Base-by-base conservation (phyloP, 2,888 invertebrate genomes). In the Eurytoma californica region DNA sequence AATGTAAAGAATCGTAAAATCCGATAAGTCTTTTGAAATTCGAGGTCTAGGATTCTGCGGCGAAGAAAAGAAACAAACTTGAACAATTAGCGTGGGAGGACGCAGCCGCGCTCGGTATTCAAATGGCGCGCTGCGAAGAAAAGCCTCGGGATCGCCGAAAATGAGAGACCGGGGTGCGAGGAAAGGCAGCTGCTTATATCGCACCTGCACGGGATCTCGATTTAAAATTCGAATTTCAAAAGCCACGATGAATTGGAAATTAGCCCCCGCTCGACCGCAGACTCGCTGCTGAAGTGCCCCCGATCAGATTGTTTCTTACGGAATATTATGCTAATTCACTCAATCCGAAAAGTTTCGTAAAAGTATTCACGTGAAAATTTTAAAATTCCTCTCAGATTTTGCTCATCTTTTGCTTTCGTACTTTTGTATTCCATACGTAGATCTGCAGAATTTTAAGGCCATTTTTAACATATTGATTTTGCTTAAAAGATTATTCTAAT, bases 211-310 rank as follows among this genome's bases (percentile, higher is more conserved):
- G 66, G 14, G 39, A 66, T 18, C 18, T 30, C 63, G 65, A 18
- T 47, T 53, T 66, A 24, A 30, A 30, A 66, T 66, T 47, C 66
- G 51, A 49, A 66, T 66, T 66, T 51, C 66, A 55, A 68, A 68
- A 30, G 18, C 13, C 39, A 18, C 55, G 55, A 57, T 57, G 68
- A 68, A 68, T 63, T 73, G 18, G 24, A n/a, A 65, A 65, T 73
- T 73, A 73, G 20, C 58, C 24, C 3, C 12, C 61, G n/a, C 16
- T 20, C n/a, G 3, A 24, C 24, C 49, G 53, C 16, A 53, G n/a
- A 16, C n/a, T 1, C 53, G 53, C 4, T 4, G 14, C 4, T 5
- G 53, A 53, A 53, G n/a, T 24, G 39, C 39, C 2, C 16, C 5
- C 53, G 53, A 53, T n/a, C 53, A 14, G 53, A 53, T n/a, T 53